These are phyloP conservation scores for Sminthurinus aureus DNA, from an alignment of 2,888 invertebrate species.

Conservation along the genomic window DNA sequence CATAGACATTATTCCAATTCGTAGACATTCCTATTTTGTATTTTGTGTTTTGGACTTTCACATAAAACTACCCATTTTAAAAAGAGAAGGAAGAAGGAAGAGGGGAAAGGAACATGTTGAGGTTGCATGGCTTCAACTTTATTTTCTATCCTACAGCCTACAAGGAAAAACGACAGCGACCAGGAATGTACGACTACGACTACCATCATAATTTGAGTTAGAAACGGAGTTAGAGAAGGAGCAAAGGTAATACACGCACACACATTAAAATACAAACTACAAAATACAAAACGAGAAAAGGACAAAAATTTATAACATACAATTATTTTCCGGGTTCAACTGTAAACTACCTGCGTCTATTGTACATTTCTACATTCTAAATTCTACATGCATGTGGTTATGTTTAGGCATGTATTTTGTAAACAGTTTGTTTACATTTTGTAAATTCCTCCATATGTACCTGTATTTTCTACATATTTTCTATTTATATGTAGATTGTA, in stretches of 20 bases:
- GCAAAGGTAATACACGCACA: conserved; percentile 5
- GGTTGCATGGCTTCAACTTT: conserved; percentile 8
- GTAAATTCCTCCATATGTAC: too few species aligned
- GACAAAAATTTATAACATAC: neutral
- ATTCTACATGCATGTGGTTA: neutral
- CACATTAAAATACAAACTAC: neutral
- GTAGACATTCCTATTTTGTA: neutral
- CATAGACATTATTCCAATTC: too few species aligned
- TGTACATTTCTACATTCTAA: neutral
- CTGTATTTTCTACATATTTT: neutral
- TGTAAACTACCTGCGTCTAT: too few species aligned
- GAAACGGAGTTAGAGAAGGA: neutral
- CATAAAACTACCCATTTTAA: conserved; percentile 13
- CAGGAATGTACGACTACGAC: too few species aligned
- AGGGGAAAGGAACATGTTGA: neutral
- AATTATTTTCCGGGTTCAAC: neutral
- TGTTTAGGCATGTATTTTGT: neutral
- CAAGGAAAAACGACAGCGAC: too few species aligned
- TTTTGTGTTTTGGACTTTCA: neutral
- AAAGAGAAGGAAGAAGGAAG: neutral
- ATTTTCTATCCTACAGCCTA: neutral
- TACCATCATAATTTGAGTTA: conserved; percentile 3
- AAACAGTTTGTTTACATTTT: too few species aligned
- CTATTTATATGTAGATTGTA: neutral
- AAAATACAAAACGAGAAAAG: neutral